phyloP scores from a whole-genome alignment of 2,888 invertebrate genomes.

The Hirtodrosophila confusa region DNA sequence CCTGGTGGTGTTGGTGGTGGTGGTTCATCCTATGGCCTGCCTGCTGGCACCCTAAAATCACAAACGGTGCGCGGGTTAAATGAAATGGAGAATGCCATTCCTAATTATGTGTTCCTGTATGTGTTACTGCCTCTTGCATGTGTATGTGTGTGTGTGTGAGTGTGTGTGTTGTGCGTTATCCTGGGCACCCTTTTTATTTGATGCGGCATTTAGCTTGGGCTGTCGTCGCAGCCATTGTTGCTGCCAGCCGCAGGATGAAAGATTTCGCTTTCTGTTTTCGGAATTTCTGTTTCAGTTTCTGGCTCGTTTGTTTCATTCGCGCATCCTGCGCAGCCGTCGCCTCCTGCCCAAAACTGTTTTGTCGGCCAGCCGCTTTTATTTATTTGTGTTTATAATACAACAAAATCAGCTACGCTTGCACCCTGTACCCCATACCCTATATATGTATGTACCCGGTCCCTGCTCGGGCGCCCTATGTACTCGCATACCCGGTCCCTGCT shows the following conservation, averaged over 20 bases:
- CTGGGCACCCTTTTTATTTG: conserved; percentile 54
- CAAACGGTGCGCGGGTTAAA: conserved; percentile 71
- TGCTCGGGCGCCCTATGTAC: not conserved
- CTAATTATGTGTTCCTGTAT: conserved; percentile 64
- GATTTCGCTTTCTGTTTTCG: conserved; percentile 25
- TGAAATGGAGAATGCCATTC: conserved; percentile 82
- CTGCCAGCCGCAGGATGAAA: conserved; percentile 68
- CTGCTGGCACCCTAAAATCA: conserved; percentile 66
- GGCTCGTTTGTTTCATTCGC: conserved; percentile 60
- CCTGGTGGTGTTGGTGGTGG: conserved; percentile 30
- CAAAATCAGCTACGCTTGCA: conserved; percentile 84
- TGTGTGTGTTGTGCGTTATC: conserved; percentile 25
- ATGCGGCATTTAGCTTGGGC: conserved; percentile 63
- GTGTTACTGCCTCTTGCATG: not conserved
- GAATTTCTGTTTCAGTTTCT: conserved; percentile 52
- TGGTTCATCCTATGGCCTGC: conserved; percentile 18
- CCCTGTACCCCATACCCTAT: conserved; percentile 39
- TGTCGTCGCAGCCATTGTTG: conserved; percentile 82
- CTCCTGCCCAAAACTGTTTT: conserved; percentile 45
- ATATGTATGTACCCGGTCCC: conserved; percentile 13
- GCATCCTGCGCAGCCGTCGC: conserved; percentile 62
- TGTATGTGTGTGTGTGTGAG: no score
- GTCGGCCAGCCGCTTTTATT: conserved; percentile 80
- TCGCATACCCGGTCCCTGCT: conserved; percentile 8
- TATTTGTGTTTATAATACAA: conserved; percentile 85